Base-by-base conservation (phyloP, 1,140 invertebrate species). In the Caenorhabditis remanei region DNA sequence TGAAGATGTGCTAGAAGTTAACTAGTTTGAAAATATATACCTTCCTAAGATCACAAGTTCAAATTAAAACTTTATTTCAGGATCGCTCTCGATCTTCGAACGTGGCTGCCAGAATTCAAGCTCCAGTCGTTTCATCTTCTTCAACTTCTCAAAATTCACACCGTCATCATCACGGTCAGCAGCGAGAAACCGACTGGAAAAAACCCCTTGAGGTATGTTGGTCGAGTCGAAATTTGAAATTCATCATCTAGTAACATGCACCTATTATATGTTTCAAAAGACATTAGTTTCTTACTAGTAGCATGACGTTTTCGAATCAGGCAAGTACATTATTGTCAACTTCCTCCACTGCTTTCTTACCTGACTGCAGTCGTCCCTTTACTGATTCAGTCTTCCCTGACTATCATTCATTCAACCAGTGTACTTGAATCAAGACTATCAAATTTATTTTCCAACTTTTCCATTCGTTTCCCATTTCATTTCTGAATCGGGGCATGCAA, bases 81-180 rank as follows among this genome's bases (percentile, higher is more conserved):
- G 71, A 79, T 24, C 71, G 71, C 19, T n/a, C 67, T 75, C 43
- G 67, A 8, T 79, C 71, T 11, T 32, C 6, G 19, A 79, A 79
- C 46, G 19, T 79, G 6, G 71, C 71, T 4, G 71, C 71, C 46
- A 79, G 71, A 79, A 79, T 79, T n/a, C 71, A 79, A 24, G 71
- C 71, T 8, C 71, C 71, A 79, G n/a, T 50, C 14, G 46, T 79
- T 19, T 46, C 67, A 79, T 24, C 46, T 48, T 48, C 46, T 4
- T 50, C 71, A 5, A 11, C 50, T 40, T 24, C 55, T 14, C 55
- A 14, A 16, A 7, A 14, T 16, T n/a, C 13, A 58, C 19, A 7
- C 40, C 65, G 14, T 1, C 46, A 11, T 50, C 46, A 79, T 79
- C 43, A 53, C 24, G 0, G 4, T 4, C 9, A 71, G 11, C 40